Evolutionary conservation across 2,888 invertebrate species (phyloP).

Genomic region (Lepidochrysops patricia): DNA sequence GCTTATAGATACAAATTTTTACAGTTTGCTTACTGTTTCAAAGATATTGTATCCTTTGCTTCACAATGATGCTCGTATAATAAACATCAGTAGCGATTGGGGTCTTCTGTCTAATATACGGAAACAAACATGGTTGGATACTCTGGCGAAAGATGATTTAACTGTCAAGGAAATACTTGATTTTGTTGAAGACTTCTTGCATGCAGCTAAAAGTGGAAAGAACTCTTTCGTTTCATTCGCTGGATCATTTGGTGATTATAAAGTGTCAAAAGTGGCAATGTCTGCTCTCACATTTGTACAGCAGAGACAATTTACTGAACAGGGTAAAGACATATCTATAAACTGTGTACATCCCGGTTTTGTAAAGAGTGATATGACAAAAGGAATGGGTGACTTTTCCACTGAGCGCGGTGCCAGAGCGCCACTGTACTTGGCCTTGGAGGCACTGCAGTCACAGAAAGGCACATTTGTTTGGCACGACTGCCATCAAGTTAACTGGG

Average conservation of each 20-base stretch:
- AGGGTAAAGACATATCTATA: constrained; percentile 60
- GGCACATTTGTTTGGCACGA: constrained; percentile 69
- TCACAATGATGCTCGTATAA: constrained; percentile 80
- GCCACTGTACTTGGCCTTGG: constrained; percentile 57
- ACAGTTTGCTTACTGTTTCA: constrained; percentile 78
- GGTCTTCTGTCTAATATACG: constrained; percentile 67
- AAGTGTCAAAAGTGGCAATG: constrained; percentile 67
- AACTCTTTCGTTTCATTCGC: constrained; percentile 56
- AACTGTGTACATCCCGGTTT: constrained; percentile 70
- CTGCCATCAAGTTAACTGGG: constrained; percentile 68
- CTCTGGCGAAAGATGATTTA: constrained; percentile 57
- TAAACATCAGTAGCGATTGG: constrained; percentile 81
- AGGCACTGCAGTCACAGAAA: constrained; percentile 60
- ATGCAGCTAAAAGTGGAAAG: constrained; percentile 67
- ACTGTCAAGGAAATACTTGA: constrained; percentile 66
- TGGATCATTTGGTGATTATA: constrained; percentile 64
- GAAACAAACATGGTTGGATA: constrained; percentile 62
- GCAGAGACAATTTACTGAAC: constrained; percentile 60
- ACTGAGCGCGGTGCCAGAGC: constrained; percentile 61
- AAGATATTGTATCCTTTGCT: constrained; percentile 81
- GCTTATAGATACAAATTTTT: constrained; percentile 82
- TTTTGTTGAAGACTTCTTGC: constrained; percentile 74
- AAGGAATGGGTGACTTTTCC: constrained; percentile 64
- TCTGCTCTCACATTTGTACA: constrained; percentile 67
- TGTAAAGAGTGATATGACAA: constrained; percentile 68